Evolutionary conservation across 2,888 invertebrate genomes (phyloP), one percentile per base, ranked within the genome.

Genomic region (Euzetes globulus): DNA sequence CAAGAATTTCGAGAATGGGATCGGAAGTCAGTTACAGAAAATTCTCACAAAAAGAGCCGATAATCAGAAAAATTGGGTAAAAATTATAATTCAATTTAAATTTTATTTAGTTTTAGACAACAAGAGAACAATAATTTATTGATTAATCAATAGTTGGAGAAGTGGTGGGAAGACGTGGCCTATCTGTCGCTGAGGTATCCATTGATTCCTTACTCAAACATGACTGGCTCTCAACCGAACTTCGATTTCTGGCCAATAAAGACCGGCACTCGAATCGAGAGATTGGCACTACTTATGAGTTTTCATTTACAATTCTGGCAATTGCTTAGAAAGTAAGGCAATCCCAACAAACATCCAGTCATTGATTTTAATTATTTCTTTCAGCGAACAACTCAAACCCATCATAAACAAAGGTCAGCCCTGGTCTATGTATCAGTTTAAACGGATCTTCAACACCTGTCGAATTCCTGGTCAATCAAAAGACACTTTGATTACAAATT

Each of bases 91-190:
- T 29, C 1, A 71, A 25, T 71, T 65, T 3, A 29, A 29, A n/a
- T n/a, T 29, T 41, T 11, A 33, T 33, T 6, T 33, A 33, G 9
- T 6, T 41, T 13, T 11, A 41, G 13, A 41, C 41, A 13, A 13
- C 27, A 25, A 4, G 11, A 55, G 22, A 55, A 13, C 37, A 1
- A 68, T 13, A 33, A 4, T 29, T 15, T 19, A 41, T 41, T 11
- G 41, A 33, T 27, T 37, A 27, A 33, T 33, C 77, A 71, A 58
- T 78, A 84, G 84, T 77, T 86, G 55, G 85, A 84, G 76, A 81
- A 82, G 78, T 87, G 86, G 86, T 87, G 87, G 87, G 84, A 85
- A 78, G 83, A 85, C 47, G 83, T 84, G 77, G 87, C 85, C 0
- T 87, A 87, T 79, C 82, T 87, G 73, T 81, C 82, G 68, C 78